These are phyloP conservation scores for Tupaia chinensis DNA, from an alignment of 2,113 vertebrate genomes.

Conservation along the genomic window DNA sequence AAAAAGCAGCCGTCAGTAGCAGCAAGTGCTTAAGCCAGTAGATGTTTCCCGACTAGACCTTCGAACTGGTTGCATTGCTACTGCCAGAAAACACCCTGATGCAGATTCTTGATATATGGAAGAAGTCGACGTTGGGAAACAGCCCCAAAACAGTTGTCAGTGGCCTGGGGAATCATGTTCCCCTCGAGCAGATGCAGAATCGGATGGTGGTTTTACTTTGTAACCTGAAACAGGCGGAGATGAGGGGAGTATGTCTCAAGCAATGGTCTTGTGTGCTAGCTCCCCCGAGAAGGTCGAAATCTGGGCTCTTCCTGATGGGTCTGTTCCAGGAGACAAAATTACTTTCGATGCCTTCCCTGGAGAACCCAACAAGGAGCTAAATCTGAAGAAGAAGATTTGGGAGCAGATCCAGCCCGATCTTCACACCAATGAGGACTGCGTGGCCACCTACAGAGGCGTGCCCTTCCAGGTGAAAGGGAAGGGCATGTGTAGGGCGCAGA, in stretches of 20 bases:
- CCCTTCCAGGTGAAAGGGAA: conserved; percentile 96
- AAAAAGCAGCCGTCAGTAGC: conserved; percentile 90
- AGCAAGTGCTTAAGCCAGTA: conserved; percentile 88
- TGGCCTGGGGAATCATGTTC: conserved; percentile 96
- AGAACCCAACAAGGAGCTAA: conserved; percentile 97
- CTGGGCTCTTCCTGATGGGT: conserved; percentile 91
- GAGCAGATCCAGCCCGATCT: conserved; percentile 97
- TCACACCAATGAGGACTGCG: conserved; percentile 91
- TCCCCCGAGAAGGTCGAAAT: conserved; percentile 96
- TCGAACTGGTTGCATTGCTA: conserved; percentile 93
- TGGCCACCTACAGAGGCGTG: conserved; percentile 95
- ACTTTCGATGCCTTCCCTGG: conserved; percentile 92
- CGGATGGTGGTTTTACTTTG: too few species aligned
- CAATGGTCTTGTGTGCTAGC: conserved; percentile 96
- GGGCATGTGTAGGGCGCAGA: conserved; percentile 95
- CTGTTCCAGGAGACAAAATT: conserved; percentile 93
- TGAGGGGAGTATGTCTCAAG: conserved; percentile 94
- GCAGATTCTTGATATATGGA: conserved; percentile 96
- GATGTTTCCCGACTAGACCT: conserved; percentile 96
- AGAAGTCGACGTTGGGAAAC: conserved; percentile 96
- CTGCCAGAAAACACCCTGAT: conserved; percentile 95
- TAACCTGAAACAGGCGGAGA: too few species aligned
- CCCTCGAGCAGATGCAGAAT: conserved; percentile 93
- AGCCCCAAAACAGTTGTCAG: conserved; percentile 95
- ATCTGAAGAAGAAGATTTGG: conserved; percentile 99